Percentiles rank a stretch among this genome's conserved stretches.
Evolutionary conservation across 2,113 vertebrate species (phyloP).

Genomic region (Aptenodytes patagonicus): DNA sequence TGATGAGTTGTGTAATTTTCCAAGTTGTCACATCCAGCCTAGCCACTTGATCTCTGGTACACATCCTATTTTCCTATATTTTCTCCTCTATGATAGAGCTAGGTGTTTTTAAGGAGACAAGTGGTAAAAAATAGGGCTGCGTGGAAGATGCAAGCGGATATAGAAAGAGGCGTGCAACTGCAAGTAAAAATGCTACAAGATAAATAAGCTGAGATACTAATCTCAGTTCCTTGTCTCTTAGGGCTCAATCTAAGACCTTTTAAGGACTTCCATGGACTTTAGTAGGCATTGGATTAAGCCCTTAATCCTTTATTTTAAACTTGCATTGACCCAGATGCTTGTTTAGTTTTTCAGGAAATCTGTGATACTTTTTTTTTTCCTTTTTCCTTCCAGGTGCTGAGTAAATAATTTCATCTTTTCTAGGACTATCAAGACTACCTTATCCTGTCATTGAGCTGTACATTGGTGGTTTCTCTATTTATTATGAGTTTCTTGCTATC

Average conservation of each 20-base stretch:
- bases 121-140: not conserved
- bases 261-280: not conserved
- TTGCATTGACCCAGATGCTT: not conserved
- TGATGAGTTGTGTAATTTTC: not conserved
- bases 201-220: not conserved
- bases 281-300: not conserved
- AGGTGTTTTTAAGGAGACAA: not conserved
- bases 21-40: not conserved
- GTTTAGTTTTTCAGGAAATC: not conserved
- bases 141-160: not conserved
- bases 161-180: not conserved
- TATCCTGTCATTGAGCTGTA: not conserved
- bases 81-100: not conserved
- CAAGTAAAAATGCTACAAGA: not conserved
- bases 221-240: not conserved
- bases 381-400: not conserved
- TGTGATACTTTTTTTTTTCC: not conserved
- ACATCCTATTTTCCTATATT: not conserved
- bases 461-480: not conserved
- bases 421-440: not conserved
- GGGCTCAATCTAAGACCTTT: not conserved
- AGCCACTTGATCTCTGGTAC: not conserved
- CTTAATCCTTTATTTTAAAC: constrained; percentile 9
- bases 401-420: not conserved
- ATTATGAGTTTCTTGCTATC: not conserved